These are phyloP conservation scores for Philopotamus ludificatus DNA, from an alignment of 1,140 invertebrate species.

Conservation along the genomic window DNA sequence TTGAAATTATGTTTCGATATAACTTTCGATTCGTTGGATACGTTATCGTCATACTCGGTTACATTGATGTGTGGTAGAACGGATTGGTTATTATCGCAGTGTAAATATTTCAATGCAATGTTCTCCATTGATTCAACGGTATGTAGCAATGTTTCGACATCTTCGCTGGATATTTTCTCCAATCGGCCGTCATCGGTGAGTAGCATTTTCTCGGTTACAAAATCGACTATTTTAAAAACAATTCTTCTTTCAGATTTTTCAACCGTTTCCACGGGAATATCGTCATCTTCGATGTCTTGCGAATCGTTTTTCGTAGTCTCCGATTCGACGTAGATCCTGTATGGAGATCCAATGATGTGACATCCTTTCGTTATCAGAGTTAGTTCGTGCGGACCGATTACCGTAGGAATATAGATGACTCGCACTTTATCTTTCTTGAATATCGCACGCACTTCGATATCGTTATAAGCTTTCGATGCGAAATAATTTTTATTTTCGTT, in stretches of 20 bases:
- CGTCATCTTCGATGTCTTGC: constrained; percentile 51
- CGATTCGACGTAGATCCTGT: constrained; percentile 49
- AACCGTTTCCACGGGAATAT: constrained; percentile 47
- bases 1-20: constrained; percentile 27
- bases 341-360: constrained; percentile 54
- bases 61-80: constrained; percentile 26
- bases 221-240: constrained; percentile 55
- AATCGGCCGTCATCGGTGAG: constrained; percentile 54
- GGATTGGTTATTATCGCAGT: constrained; percentile 13
- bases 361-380: constrained; percentile 53
- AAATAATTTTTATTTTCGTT: constrained; percentile 53
- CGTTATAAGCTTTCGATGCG: constrained; percentile 52
- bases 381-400: constrained; percentile 52
- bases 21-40: neutral
- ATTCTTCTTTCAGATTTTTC: constrained; percentile 48
- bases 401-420: constrained; percentile 49
- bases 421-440: constrained; percentile 46
- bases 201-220: constrained; percentile 57
- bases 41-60: constrained; percentile 27
- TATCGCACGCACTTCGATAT: constrained; percentile 51
- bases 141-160: constrained; percentile 26
- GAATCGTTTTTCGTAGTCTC: constrained; percentile 42
- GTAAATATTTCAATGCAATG: constrained; percentile 27
- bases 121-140: constrained; percentile 32
- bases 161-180: constrained; percentile 51